Conservation (phyloP, 92 coral and sea anemone genomes). For the Pocillopora meandrina region DNA sequence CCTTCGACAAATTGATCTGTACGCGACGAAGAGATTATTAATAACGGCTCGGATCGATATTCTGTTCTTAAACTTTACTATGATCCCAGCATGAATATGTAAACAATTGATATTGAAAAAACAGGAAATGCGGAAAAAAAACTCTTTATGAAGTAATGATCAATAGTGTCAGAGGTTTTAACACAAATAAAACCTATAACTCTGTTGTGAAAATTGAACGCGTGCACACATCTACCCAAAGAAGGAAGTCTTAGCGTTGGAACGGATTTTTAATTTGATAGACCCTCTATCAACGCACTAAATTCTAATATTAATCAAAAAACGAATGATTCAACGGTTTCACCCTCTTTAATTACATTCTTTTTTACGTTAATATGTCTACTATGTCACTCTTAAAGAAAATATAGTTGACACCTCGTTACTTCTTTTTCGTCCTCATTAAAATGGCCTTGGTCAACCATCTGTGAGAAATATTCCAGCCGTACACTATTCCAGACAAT, state of each 20-base stretch:
- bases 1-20: background rate
- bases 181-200: background rate
- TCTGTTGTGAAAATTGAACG: background rate
- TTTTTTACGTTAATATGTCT: conserved; percentile 20
- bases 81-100: conserved; percentile 18
- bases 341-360: conserved; percentile 2
- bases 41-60: conserved; percentile 9
- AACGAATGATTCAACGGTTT: background rate
- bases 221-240: background rate
- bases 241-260: no score
- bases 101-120: conserved; percentile 38
- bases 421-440: conserved; percentile 8
- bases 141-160: conserved; percentile 31
- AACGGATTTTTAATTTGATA: background rate
- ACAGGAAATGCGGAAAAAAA: conserved; percentile 35
- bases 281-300: background rate
- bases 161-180: conserved; percentile 24
- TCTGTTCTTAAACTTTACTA: background rate
- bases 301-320: background rate
- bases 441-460: background rate
- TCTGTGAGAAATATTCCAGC: conserved; percentile 33
- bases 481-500: background rate
- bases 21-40: conserved; percentile 2
- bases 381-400: background rate
- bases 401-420: background rate